Percentiles rank a stretch among this genome's conserved stretches.
phyloP scores from a whole-genome alignment of 1,140 invertebrate genomes.

The Rhizoglyphus robini region DNA sequence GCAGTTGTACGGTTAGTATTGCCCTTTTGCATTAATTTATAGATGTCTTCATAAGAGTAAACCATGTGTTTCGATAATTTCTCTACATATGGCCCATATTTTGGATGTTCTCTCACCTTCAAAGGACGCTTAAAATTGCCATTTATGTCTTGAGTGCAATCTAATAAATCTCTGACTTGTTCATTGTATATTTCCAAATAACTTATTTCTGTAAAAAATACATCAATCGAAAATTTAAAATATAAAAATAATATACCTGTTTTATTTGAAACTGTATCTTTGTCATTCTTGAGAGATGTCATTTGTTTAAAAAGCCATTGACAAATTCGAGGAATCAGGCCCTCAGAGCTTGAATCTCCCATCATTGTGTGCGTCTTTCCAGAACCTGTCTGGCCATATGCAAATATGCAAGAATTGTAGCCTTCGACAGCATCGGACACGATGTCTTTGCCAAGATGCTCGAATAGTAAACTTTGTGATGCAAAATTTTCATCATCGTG shows the following conservation, averaged over 20 bases:
- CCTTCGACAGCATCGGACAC: constrained; percentile 79
- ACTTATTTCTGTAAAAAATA: constrained; percentile 33
- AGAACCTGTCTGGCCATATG: constrained; percentile 95
- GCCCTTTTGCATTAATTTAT: constrained; percentile 44
- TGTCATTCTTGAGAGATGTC: constrained; percentile 36
- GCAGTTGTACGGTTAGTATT: constrained; percentile 47
- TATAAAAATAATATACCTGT: constrained; percentile 79
- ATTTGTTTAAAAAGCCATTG: constrained; percentile 57
- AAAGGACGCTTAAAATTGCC: constrained; percentile 53
- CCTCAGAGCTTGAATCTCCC: constrained; percentile 75
- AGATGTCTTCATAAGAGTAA: constrained; percentile 41
- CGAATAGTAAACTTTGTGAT: constrained; percentile 52
- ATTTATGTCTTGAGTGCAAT: constrained; percentile 38
- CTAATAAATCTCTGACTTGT: constrained; percentile 84
- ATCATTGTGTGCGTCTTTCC: constrained; percentile 98
- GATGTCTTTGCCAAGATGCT: constrained; percentile 44
- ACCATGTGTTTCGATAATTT: constrained; percentile 87
- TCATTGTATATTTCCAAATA: constrained; percentile 93
- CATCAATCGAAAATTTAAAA: not conserved
- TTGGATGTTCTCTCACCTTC: constrained; percentile 92
- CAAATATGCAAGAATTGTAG: constrained; percentile 98
- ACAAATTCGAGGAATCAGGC: constrained; percentile 86
- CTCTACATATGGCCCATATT: constrained; percentile 91
- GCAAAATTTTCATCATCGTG: constrained; percentile 53
- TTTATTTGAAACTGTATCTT: constrained; percentile 62